Base-by-base conservation (phyloP, 2,888 invertebrate species). In the Lordiphosa andalusiaca region DNA sequence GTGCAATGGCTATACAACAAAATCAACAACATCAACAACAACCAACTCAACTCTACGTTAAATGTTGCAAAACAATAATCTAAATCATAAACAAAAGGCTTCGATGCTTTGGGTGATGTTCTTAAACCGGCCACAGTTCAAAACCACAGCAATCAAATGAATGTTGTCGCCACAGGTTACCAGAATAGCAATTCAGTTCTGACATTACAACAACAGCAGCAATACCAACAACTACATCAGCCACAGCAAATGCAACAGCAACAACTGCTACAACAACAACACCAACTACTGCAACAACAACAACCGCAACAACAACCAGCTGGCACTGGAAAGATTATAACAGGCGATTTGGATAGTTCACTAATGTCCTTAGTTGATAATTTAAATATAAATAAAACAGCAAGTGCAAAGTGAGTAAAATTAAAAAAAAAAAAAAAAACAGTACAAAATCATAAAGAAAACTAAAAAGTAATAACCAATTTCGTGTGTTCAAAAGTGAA, bases 351-450 rank as follows among this genome's bases (percentile, higher is more conserved):
- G 89, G 98, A 98, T 89, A 95, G 96, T 77, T 97, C 97, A 78
- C 93, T 98, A 64, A 97, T 97, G 67, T 95, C 95, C 71, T 91
- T 98, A 81, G 98, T 98, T 66, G 96, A 98, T 91, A 98, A 98
- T 90, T 92, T 98, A 81, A 93, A 94, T 83, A 96, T 96, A 85
- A 95, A 95, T 90, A 95, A 94, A 90, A 93, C 93, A 72, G 87
- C 88, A 82, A 88, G 86, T 84, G 87, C 88, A 87, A 94, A 95
- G 95, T 95, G 90, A 93, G 94, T 92, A 87, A 75, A 67, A 52
- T 41, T 47, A 39, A 40, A 57, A 67, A 41, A 19, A 58, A 41
- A 13, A 37, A 40, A 53, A 58, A 37, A 30, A 46, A 40, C 21
- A 40, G 39, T 53, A 58, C 47, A 23, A 35, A 53, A 50, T 16